phyloP scores from a whole-genome alignment of 2,797 vertebrate genomes.

The Aythya fuligula region DNA sequence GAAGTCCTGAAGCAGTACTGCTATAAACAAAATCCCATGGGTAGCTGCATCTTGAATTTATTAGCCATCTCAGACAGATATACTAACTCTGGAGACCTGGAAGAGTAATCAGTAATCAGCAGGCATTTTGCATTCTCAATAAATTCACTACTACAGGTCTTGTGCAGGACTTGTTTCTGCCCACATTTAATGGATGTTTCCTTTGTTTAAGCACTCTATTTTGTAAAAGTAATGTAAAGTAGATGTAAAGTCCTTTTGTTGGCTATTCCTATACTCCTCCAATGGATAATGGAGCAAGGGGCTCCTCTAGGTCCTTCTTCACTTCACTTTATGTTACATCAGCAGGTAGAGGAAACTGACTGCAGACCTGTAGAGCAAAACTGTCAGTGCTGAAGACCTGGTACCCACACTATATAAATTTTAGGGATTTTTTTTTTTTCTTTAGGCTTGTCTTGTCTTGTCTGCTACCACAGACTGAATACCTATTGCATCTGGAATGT shows the following conservation, averaged over 20 bases:
- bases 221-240: neutral
- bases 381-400: neutral
- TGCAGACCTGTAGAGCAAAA: neutral
- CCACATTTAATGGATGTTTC: neutral
- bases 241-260: neutral
- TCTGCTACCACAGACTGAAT: neutral
- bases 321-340: neutral
- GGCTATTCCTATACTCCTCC: neutral
- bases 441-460: neutral
- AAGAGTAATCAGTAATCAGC: neutral
- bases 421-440: neutral
- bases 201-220: neutral
- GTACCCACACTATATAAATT: neutral
- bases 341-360: neutral
- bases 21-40: neutral
- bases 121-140: neutral
- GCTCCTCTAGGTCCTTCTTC: neutral
- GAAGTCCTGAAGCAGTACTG: neutral
- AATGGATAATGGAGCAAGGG: neutral
- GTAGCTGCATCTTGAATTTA: conserved; percentile 13
- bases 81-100: neutral
- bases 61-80: neutral
- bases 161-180: neutral
- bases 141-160: neutral
- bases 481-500: neutral